Evolutionary conservation across 1,140 invertebrate genomes (phyloP).

Genomic region (Drosophila auraria): DNA sequence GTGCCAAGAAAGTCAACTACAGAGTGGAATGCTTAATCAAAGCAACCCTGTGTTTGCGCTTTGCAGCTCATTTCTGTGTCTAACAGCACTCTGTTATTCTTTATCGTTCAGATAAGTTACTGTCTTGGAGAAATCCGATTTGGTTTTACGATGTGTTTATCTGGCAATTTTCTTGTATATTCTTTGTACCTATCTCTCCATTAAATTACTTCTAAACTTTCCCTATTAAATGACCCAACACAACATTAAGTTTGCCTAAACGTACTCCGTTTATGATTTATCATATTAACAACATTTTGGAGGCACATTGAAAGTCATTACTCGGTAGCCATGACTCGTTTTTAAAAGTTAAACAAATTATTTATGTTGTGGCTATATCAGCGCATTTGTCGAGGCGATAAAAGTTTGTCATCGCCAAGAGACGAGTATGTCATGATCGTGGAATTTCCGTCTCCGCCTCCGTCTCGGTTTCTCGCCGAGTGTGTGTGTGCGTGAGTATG

Average conservation of each 20-base stretch:
- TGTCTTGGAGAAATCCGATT: too few species aligned
- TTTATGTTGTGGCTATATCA: slow-evolving; percentile 14
- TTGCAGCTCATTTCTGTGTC: too few species aligned
- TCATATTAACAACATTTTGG: not conserved
- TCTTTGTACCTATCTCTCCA: not conserved
- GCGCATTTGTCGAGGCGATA: slow-evolving; percentile 11
- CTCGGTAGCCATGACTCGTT: not conserved
- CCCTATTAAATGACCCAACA: not conserved
- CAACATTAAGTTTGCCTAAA: not conserved
- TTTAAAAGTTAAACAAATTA: slow-evolving; percentile 12
- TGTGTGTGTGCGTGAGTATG: slow-evolving; percentile 13
- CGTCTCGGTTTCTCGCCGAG: not conserved
- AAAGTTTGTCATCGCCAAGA: slow-evolving; percentile 12
- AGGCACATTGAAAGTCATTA: slow-evolving; percentile 4
- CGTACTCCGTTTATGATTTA: not conserved
- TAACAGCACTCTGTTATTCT: too few species aligned
- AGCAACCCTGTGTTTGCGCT: too few species aligned
- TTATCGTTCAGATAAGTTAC: too few species aligned
- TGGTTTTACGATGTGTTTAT: too few species aligned
- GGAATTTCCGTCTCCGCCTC: slow-evolving; percentile 46
- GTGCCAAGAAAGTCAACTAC: too few species aligned
- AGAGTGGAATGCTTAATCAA: too few species aligned
- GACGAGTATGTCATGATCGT: slow-evolving; percentile 41
- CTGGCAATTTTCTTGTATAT: too few species aligned
- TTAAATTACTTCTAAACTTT: not conserved